Percentiles rank a stretch among this genome's conserved stretches.
These are phyloP conservation scores for Cryptoprocta ferox DNA, from an alignment of 2,797 vertebrate genomes.

Conservation along the genomic window DNA sequence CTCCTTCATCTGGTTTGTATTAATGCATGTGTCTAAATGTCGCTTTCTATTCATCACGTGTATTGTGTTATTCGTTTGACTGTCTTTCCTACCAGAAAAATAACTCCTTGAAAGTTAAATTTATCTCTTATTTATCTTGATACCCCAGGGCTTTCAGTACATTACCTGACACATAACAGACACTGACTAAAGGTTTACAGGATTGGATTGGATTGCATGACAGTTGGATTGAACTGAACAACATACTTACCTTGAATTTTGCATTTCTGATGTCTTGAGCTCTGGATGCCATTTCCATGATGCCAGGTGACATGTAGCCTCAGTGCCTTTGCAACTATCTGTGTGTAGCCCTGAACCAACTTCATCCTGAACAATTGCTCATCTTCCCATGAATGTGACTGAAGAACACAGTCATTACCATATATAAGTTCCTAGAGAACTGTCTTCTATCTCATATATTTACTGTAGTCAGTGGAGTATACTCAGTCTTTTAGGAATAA, in stretches of 20 bases:
- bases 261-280: neutral
- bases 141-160: neutral
- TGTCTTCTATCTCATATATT: conserved; percentile 43
- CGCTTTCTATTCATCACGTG: conserved; percentile 19
- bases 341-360: neutral
- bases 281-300: neutral
- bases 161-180: neutral
- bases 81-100: conserved; percentile 58
- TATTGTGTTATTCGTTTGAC: conserved; percentile 34
- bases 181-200: conserved; percentile 12
- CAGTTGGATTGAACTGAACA: neutral
- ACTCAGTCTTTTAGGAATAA: conserved; percentile 79
- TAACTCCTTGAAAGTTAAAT: conserved; percentile 46
- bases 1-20: neutral
- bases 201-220: neutral
- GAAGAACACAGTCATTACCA: conserved; percentile 9
- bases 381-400: neutral
- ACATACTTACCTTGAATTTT: neutral
- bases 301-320: neutral
- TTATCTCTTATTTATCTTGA: conserved; percentile 36
- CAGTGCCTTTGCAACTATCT: neutral
- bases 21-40: neutral
- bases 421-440: conserved; percentile 37
- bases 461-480: conserved; percentile 58
- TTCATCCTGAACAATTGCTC: neutral